Conservation (phyloP, 2,888 invertebrate species). For the Julus scanicus region DNA sequence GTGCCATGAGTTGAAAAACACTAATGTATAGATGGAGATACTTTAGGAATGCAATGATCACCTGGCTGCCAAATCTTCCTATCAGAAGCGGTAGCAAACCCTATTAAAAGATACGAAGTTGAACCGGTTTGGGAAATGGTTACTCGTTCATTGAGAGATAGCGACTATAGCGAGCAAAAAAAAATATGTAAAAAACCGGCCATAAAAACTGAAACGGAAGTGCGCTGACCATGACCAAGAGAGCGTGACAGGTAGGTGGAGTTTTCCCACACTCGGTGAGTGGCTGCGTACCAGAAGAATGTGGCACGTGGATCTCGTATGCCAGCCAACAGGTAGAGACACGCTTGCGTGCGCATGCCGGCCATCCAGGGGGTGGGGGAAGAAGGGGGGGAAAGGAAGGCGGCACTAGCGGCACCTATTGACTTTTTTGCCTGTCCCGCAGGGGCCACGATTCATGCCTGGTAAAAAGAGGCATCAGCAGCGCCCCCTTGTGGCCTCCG, state of each 20-base stretch:
- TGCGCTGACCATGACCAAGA: conserved; percentile 49
- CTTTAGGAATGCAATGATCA: background rate
- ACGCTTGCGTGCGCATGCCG: conserved; percentile 21
- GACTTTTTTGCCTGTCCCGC: background rate
- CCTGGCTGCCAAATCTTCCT: background rate
- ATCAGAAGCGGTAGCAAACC: background rate
- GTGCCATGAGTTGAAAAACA: too few species aligned
- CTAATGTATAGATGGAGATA: too few species aligned
- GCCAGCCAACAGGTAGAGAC: conserved; percentile 41
- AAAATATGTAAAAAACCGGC: background rate
- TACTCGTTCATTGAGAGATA: conserved; percentile 36
- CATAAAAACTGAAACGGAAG: conserved; percentile 39
- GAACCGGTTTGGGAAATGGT: conserved; percentile 31
- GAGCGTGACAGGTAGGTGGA: conserved; percentile 52
- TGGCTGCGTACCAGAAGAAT: conserved; percentile 43
- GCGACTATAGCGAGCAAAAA: background rate
- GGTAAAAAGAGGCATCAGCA: background rate
- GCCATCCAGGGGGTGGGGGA: background rate
- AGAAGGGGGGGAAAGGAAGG: background rate
- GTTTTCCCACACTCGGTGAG: conserved; percentile 52
- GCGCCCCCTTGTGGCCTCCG: background rate
- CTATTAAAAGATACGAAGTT: background rate
- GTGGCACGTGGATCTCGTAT: conserved; percentile 46
- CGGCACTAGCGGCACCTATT: conserved; percentile 17
- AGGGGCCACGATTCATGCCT: background rate